Conservation (phyloP, 2,113 vertebrate species). For the Mormoops blainvillei region DNA sequence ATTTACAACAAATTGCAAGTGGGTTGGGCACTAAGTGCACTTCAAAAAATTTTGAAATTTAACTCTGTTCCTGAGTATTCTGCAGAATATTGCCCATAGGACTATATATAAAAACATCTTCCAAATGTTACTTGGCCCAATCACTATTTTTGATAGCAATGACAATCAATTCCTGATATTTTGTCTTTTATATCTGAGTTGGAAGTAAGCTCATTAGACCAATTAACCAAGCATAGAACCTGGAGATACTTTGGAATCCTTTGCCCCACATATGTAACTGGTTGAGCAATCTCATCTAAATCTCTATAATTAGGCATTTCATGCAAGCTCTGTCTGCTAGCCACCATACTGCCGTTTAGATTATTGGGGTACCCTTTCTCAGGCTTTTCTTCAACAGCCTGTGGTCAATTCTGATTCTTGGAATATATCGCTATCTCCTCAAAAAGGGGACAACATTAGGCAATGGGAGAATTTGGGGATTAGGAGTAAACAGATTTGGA, state of each 20-base stretch:
- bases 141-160: background rate
- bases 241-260: background rate
- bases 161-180: background rate
- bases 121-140: background rate
- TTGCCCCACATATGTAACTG: background rate
- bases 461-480: background rate
- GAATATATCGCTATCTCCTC: background rate
- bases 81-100: background rate
- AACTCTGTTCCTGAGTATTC: background rate
- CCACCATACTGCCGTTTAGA: background rate
- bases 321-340: background rate
- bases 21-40: background rate
- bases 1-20: slow-evolving; percentile 3
- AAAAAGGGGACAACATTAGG: background rate
- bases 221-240: background rate
- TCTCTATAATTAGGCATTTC: background rate
- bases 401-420: background rate
- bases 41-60: slow-evolving; percentile 20
- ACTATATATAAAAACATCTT: background rate
- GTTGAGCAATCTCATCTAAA: background rate
- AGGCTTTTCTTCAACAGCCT: background rate
- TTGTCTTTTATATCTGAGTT: background rate
- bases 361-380: background rate
- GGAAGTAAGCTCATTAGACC: background rate
- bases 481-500: background rate